Evolutionary conservation across 1,140 invertebrate species (phyloP), one percentile per base, ranked within the genome.

Genomic region (Hypsibius dujardini): DNA sequence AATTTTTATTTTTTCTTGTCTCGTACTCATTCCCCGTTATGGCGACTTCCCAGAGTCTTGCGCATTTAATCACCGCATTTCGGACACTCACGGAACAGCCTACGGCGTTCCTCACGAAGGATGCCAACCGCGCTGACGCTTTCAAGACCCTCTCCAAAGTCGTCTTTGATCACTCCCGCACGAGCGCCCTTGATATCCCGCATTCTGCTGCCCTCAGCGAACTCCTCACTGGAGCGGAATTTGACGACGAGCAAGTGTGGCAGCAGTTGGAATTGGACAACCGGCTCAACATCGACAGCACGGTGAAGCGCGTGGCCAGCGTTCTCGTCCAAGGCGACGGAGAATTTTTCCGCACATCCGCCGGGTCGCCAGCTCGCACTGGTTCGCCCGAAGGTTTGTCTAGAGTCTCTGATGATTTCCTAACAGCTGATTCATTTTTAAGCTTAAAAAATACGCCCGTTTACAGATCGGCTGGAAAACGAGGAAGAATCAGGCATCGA

Each of bases 231-330:
- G 42, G 42, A 7, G 7, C 12, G 12, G 12, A 45, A 7, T 67
- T 67, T 42, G 62, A 67, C 42, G 62, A 67, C 62, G 62, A 67
- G 42, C 62, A 67, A 42, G 42, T 67, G 42, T 67, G 62, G 62
- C 12, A 12, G 3, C 62, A 67, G 45, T 42, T 67, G 62, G 62
- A 67, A 42, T 3, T 45, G 62, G 62, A 67, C 0, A 67, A 67
- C 45, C 12, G 42, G 12, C 62, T 67, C 12, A 67, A 67, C 42
- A 42, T 67, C 12, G 12, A 67, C 62, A 15, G 12, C 12, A 42
- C 42, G 3, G 62, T 67, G 12, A 67, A 67, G 42, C 12, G 45
- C 12, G 62, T 45, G 62, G 62, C 62, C 62, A 42, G 3, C 7
- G 3, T 67, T 7, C 62, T 67, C 62, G 62, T 67, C 62, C 12